Evolutionary conservation across 2,113 vertebrate species (phyloP).

Genomic region (Phalacrocorax carbo): DNA sequence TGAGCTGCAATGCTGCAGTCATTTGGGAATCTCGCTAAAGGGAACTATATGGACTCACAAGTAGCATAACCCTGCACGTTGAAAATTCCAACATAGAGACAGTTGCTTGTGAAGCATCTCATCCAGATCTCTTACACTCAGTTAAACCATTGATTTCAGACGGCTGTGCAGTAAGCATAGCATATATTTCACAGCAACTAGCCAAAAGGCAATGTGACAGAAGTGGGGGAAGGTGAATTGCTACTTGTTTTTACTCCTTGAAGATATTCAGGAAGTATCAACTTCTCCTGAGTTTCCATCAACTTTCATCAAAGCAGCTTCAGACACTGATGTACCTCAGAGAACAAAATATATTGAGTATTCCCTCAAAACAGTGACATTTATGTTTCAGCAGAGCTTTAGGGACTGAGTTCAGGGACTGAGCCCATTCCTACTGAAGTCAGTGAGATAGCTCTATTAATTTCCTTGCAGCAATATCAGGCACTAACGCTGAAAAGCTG

Average conservation of each 20-base stretch:
- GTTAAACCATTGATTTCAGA: background rate
- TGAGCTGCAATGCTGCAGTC: background rate
- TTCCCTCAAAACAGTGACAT: conserved; percentile 19
- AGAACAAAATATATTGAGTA: conserved; percentile 6
- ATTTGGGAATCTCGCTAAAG: background rate
- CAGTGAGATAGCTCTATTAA: background rate
- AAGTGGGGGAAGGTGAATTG: background rate
- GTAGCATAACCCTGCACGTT: background rate
- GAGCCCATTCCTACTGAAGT: background rate
- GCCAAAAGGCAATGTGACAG: background rate
- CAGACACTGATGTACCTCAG: background rate
- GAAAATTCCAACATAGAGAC: background rate
- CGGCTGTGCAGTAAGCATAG: background rate
- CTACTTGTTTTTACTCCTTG: background rate
- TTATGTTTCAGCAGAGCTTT: conserved; percentile 8
- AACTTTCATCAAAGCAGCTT: background rate
- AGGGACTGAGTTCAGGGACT: background rate
- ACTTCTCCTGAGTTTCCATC: background rate
- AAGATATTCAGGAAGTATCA: background rate
- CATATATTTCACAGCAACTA: background rate
- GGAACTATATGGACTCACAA: background rate
- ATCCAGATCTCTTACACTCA: background rate
- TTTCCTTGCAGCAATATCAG: background rate
- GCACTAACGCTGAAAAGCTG: background rate
- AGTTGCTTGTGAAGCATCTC: background rate